Evolutionary conservation across 1,140 invertebrate genomes (phyloP).

Genomic region (Drosophila equinoxialis): DNA sequence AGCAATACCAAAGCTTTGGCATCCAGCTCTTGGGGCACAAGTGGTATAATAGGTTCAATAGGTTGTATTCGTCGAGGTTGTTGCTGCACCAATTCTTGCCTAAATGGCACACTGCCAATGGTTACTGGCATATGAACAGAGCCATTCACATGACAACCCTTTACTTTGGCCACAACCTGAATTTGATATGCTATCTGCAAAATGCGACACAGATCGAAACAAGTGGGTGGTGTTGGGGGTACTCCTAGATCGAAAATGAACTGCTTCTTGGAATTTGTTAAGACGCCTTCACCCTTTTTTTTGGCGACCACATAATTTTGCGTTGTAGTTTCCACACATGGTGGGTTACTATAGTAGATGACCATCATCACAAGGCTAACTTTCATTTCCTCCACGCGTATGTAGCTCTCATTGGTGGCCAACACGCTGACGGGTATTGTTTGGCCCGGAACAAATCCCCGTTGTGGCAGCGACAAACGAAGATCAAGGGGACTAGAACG

Average conservation of each 20-base stretch:
- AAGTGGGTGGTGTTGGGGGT: conserved; percentile 88
- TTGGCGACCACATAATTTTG: conserved; percentile 84
- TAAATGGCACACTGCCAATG: conserved; percentile 85
- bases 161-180: conserved; percentile 84
- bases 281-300: conserved; percentile 83
- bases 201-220: conserved; percentile 87
- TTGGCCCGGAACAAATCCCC: conserved; percentile 76
- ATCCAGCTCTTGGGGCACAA: conserved; percentile 50
- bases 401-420: conserved; percentile 82
- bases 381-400: conserved; percentile 83
- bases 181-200: conserved; percentile 89
- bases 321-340: conserved; percentile 84
- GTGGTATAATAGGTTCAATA: conserved; percentile 14
- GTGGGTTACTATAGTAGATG: conserved; percentile 83
- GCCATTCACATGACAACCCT: conserved; percentile 83
- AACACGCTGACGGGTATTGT: conserved; percentile 56
- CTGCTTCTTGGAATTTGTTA: conserved; percentile 70
- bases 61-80: conserved; percentile 23
- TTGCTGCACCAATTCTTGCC: conserved; percentile 38
- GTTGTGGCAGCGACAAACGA: conserved; percentile 60
- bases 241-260: conserved; percentile 84
- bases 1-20: conserved; percentile 53
- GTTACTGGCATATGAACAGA: conserved; percentile 83
- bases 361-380: conserved; percentile 84
- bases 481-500: conserved; percentile 61